phyloP scores from a whole-genome alignment of 2,888 invertebrate species.

The Phaedon cochleariae region DNA sequence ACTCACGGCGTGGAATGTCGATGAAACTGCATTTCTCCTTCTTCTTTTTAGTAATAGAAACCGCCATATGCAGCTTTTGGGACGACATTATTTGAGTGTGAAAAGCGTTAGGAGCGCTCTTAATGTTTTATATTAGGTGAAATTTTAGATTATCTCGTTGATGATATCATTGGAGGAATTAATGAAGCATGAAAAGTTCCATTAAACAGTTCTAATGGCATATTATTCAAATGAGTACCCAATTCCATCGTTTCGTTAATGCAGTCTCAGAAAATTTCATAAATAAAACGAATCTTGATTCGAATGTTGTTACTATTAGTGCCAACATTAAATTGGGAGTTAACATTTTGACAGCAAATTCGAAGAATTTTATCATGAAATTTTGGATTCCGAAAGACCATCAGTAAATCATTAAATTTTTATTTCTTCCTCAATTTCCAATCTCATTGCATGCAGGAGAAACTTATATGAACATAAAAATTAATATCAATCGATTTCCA shows the following conservation, averaged over 20 bases:
- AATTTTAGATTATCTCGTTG: not conserved
- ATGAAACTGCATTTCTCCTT: conserved; percentile 9
- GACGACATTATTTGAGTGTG: conserved; percentile 10
- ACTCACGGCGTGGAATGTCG: conserved; percentile 11
- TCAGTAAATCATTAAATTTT: no score
- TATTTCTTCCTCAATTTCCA: no score
- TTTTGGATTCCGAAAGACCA: no score
- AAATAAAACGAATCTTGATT: no score
- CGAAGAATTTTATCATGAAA: no score
- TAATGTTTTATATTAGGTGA: conserved; percentile 6
- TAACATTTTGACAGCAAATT: no score
- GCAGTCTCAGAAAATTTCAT: no score
- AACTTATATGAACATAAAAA: no score
- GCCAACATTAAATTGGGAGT: no score
- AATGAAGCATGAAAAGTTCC: not conserved
- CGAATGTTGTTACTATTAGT: no score
- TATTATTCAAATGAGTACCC: not conserved
- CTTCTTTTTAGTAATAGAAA: conserved; percentile 2
- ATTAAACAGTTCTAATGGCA: not conserved
- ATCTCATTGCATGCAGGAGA: no score
- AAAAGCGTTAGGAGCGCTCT: conserved; percentile 10
- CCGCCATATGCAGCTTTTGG: not conserved
- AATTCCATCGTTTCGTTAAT: not conserved
- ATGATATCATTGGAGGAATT: not conserved
- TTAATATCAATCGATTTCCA: no score